Conservation (phyloP, 2,797 vertebrate genomes). For the Momotus momota region DNA sequence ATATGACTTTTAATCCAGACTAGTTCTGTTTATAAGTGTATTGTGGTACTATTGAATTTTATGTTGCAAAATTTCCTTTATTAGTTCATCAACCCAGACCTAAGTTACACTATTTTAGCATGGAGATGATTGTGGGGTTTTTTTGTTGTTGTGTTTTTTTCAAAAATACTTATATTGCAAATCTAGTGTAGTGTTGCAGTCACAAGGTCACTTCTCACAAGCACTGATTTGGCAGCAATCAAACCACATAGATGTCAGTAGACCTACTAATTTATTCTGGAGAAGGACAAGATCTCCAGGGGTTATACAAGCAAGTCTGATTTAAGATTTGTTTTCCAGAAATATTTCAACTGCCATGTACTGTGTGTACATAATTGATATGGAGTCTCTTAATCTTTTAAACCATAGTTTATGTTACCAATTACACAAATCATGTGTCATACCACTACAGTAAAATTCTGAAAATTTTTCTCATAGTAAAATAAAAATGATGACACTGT, state of each 20-base stretch:
- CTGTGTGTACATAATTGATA: neutral
- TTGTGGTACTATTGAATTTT: neutral
- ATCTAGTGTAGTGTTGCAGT: neutral
- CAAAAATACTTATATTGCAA: constrained; percentile 21
- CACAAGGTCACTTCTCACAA: neutral
- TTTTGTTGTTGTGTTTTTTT: neutral
- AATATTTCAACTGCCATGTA: neutral
- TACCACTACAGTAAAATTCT: neutral
- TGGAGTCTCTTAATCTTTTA: neutral
- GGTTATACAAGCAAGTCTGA: constrained; percentile 12
- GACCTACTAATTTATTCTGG: neutral
- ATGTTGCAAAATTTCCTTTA: neutral
- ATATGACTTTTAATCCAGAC: neutral
- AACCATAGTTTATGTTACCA: neutral
- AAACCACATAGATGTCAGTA: neutral
- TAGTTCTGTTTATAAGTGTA: neutral
- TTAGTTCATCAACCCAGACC: neutral
- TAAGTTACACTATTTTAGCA: constrained; percentile 16
- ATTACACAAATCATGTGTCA: neutral
- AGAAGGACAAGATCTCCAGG: neutral
- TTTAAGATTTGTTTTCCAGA: constrained; percentile 49
- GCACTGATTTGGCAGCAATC: neutral
- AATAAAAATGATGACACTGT: neutral
- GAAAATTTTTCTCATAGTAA: neutral
- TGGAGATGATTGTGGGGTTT: neutral